Evolutionary conservation across 2,113 vertebrate genomes (phyloP), one percentile per base, ranked within the genome.

Genomic region (Agapornis roseicollis): DNA sequence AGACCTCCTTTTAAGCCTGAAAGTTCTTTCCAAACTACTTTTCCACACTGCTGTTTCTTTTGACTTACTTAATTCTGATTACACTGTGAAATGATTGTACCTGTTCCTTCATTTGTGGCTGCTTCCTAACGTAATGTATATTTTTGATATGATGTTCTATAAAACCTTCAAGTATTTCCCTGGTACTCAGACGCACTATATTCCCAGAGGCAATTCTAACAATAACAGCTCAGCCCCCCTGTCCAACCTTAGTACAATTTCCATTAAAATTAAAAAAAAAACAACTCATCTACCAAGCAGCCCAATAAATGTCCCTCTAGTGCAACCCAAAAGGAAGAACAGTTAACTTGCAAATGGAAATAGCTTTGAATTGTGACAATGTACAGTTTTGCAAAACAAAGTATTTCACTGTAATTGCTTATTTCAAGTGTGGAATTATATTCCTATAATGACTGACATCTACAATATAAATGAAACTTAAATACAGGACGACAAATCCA

Each of bases 51-150:
- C 3, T 7, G 73, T 92, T 93, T 66, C 17, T 76, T 94, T 85
- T 53, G 17, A 60, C n/a, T 79, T 79, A 39, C 35, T 70, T 73
- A 80, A 73, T 85, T 95, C 41, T 2, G 2, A 72, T 89, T 49
- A 89, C 16, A 56, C 4, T 35, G 14, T 5, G 15, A 72, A 87
- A 61, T 42, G 9, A 70, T 15, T 4, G 0, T 5, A 56, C 12
- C 53, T 80, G 3, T 27, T 82, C 37, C 50, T 77, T 86, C 19
- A 31, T 35, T 46, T 37, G 17, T 42, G 7, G 8, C 52, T 20
- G 17, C 33, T 56, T 77, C 29, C n/a, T 3, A 15, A 27, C 6
- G 7, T 47, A 84, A 64, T 0, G 1, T 8, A 0, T 8, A 63
- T 61, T 89, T 94, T 77, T 85, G 23, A 23, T 13, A 41, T 5